phyloP scores from a whole-genome alignment of 2,888 invertebrate genomes.

The Acleris cristana region DNA sequence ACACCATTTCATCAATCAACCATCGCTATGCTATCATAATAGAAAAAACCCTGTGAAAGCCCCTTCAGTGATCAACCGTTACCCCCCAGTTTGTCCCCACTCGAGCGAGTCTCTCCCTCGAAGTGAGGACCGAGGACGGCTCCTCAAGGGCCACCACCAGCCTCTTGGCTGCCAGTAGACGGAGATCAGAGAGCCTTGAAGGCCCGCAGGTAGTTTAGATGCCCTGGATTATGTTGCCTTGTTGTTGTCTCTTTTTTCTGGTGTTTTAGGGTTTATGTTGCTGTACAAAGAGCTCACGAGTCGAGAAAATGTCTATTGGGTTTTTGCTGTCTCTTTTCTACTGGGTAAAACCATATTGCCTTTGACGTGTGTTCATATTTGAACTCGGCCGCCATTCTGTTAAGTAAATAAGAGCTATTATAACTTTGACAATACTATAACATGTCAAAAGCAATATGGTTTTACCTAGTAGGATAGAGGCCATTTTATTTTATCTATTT shows the following conservation, averaged over 20 bases:
- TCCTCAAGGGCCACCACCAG: constrained; percentile 71
- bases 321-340: no score
- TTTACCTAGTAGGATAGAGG: no score
- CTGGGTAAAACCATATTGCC: no score
- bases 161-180: constrained; percentile 74
- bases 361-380: no score
- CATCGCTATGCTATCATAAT: no score
- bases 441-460: no score
- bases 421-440: no score
- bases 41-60: not conserved
- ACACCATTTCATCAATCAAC: no score
- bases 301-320: not conserved
- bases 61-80: constrained; percentile 6
- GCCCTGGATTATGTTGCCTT: constrained; percentile 8
- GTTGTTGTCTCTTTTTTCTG: constrained; percentile 18
- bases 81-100: constrained; percentile 81
- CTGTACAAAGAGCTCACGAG: not conserved
- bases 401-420: no score
- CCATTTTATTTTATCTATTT: no score
- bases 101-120: constrained; percentile 85
- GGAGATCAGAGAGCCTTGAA: constrained; percentile 85
- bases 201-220: constrained; percentile 77
- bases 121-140: constrained; percentile 81
- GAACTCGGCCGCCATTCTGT: no score
- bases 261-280: not conserved